Evolutionary conservation across 2,888 invertebrate genomes (phyloP).

Genomic region (Parapristionchus giblindavisi): DNA sequence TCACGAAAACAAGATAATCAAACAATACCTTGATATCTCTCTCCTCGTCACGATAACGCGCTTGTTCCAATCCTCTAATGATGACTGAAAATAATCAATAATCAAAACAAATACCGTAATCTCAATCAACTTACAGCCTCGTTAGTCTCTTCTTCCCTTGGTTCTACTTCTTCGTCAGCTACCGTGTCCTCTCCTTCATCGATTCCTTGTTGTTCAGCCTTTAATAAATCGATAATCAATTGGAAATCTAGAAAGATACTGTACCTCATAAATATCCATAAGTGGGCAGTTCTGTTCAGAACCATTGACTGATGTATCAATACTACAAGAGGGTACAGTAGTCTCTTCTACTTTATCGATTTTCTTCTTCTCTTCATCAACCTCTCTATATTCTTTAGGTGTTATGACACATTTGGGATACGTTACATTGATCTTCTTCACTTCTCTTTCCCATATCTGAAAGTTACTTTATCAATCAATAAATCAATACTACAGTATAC

Average conservation of each 20-base stretch:
- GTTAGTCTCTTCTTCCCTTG: constrained; percentile 7
- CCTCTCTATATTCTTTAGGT: constrained; percentile 22
- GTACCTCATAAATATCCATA: constrained; percentile 28
- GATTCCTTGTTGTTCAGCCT: constrained; percentile 39
- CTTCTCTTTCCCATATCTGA: constrained; percentile 36
- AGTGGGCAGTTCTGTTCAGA: constrained; percentile 10
- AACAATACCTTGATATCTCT: constrained; percentile 42
- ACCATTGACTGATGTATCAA: not conserved
- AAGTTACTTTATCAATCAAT: too few relatives aligned
- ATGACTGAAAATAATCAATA: too few relatives aligned
- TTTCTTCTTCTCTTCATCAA: constrained; percentile 23
- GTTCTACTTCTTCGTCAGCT: constrained; percentile 36
- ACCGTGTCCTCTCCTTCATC: constrained; percentile 36
- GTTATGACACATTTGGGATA: constrained; percentile 25
- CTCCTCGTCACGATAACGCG: constrained; percentile 71
- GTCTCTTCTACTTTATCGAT: too few relatives aligned
- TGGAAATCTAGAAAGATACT: not conserved
- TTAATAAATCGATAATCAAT: not conserved
- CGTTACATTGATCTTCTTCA: constrained; percentile 37
- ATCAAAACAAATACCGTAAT: too few relatives aligned
- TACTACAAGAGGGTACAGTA: not conserved
- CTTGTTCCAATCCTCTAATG: constrained; percentile 54
- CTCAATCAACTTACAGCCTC: constrained; percentile 6
- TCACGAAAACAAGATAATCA: constrained; percentile 20
- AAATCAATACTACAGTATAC: constrained; percentile 67